Evolutionary conservation across 2,888 invertebrate species (phyloP).

Genomic region (Pyralis farinalis): DNA sequence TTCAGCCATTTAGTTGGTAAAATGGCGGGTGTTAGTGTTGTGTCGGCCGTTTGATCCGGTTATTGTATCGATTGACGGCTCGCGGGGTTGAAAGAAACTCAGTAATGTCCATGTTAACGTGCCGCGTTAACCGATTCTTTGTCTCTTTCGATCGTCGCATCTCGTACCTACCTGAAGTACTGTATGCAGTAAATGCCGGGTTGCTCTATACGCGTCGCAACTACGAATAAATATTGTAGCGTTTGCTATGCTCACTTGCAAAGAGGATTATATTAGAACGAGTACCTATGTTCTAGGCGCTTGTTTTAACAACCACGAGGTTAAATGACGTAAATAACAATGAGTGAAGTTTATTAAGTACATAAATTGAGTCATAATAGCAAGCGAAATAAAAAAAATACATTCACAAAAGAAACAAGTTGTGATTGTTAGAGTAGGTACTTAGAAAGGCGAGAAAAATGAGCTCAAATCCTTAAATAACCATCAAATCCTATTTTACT

Average conservation of each 20-base stretch:
- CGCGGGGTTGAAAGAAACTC: slow-evolving; percentile 42
- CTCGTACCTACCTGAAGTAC: slow-evolving; percentile 23
- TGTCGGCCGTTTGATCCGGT: slow-evolving; percentile 27
- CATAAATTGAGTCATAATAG: no score
- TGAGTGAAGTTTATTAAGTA: no score
- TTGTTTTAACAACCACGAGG: no score
- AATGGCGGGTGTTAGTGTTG: slow-evolving; percentile 22
- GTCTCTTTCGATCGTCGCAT: slow-evolving; percentile 46
- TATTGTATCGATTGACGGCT: slow-evolving; percentile 63
- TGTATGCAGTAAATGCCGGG: background rate
- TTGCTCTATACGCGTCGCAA: slow-evolving; percentile 5
- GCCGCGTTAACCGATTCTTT: slow-evolving; percentile 50
- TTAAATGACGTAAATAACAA: no score
- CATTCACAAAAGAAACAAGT: no score
- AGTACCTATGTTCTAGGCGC: no score
- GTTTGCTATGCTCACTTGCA: slow-evolving; percentile 7
- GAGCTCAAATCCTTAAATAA: no score
- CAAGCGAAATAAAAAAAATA: no score
- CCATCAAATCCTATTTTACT: no score
- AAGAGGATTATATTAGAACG: no score
- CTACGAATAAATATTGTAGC: slow-evolving; percentile 1
- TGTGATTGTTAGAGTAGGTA: no score
- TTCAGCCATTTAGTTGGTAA: slow-evolving; percentile 17
- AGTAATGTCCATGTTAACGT: slow-evolving; percentile 54
- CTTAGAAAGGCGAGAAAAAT: no score